These are phyloP conservation scores for Pipistrellus kuhlii DNA, from an alignment of 2,797 vertebrate genomes.

Conservation along the genomic window DNA sequence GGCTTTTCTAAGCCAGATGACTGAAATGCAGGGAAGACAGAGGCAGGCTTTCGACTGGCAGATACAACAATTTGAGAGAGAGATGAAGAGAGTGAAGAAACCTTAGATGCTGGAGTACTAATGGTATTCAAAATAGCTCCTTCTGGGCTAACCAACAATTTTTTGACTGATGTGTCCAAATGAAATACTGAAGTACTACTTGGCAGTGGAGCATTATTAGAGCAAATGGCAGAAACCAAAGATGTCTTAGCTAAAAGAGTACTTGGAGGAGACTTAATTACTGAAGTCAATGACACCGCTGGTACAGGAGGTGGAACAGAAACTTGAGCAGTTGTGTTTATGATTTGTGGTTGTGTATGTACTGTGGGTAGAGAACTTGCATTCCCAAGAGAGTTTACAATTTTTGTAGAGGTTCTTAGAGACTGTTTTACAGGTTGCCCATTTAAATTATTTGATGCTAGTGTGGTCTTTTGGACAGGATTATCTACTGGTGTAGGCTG, in stretches of 20 bases:
- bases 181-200: conserved; percentile 86
- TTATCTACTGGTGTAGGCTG: conserved; percentile 82
- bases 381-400: conserved; percentile 85
- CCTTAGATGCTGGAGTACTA: conserved; percentile 87
- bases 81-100: conserved; percentile 85
- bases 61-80: conserved; percentile 86
- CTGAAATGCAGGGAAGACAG: conserved; percentile 86
- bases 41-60: conserved; percentile 85
- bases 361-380: conserved; percentile 81
- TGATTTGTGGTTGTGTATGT: conserved; percentile 86
- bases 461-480: conserved; percentile 82
- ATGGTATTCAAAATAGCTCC: conserved; percentile 93
- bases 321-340: conserved; percentile 85
- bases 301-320: conserved; percentile 83
- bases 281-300: conserved; percentile 82
- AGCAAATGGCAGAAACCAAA: conserved; percentile 81
- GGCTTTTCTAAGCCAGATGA: conserved; percentile 87
- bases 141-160: conserved; percentile 94
- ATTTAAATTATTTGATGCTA: conserved; percentile 81
- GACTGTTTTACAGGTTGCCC: conserved; percentile 84
- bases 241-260: conserved; percentile 81
- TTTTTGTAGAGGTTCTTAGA: conserved; percentile 87
- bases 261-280: conserved; percentile 83
- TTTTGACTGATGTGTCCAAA: conserved; percentile 88
- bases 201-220: conserved; percentile 82